Evolutionary conservation across 2,888 invertebrate genomes (phyloP).

Genomic region (Papilio demoleus): DNA sequence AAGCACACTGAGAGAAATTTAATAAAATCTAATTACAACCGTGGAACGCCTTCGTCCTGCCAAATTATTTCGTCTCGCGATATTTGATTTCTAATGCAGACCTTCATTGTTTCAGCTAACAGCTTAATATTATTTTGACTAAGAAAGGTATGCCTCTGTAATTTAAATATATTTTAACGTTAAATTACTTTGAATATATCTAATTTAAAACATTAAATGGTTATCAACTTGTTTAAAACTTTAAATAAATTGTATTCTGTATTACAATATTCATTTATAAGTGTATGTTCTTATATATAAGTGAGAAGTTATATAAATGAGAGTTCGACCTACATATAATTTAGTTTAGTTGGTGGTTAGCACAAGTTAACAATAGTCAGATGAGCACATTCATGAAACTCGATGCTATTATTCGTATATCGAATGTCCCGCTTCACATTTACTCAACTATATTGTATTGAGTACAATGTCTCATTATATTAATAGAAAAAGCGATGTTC

Average conservation of each 20-base stretch:
- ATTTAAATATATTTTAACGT: no score
- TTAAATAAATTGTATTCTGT: no score
- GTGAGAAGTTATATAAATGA: neutral
- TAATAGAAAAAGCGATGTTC: neutral
- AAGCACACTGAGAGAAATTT: slow-evolving; percentile 30
- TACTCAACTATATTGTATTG: slow-evolving; percentile 5
- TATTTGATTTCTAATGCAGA: slow-evolving; percentile 24
- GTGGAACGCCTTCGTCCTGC: slow-evolving; percentile 21
- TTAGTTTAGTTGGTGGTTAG: slow-evolving; percentile 18
- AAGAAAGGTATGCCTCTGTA: neutral
- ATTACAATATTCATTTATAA: no score
- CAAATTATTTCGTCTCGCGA: slow-evolving; percentile 17
- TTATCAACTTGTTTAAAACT: no score
- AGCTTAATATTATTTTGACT: neutral
- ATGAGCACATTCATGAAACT: slow-evolving; percentile 29
- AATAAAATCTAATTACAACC: slow-evolving; percentile 35
- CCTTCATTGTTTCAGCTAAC: slow-evolving; percentile 3
- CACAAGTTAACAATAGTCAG: slow-evolving; percentile 21
- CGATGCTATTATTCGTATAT: slow-evolving; percentile 19
- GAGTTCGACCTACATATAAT: slow-evolving; percentile 15
- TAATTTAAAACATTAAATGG: no score
- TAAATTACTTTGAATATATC: no score
- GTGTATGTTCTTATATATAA: neutral
- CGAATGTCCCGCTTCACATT: slow-evolving; percentile 7
- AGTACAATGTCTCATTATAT: slow-evolving; percentile 13